Conservation (phyloP, 2,797 vertebrate genomes). For the Atherinosoma microstoma region DNA sequence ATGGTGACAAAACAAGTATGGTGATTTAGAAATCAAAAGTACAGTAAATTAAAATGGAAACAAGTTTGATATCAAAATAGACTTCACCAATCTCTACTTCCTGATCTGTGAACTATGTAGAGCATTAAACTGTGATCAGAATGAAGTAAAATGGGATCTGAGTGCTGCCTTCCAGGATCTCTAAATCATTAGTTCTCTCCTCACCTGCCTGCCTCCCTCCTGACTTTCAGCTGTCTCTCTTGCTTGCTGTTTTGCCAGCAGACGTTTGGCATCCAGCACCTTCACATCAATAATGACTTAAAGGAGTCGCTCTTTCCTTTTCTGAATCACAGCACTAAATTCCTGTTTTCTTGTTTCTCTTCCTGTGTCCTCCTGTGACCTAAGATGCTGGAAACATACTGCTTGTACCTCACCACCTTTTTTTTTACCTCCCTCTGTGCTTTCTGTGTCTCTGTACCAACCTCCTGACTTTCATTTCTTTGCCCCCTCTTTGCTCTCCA, state of each 20-base stretch:
- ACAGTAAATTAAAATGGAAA: neutral
- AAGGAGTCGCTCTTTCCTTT: constrained; percentile 39
- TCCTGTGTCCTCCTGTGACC: constrained; percentile 43
- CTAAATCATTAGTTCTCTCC: constrained; percentile 33
- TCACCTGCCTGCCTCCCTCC: constrained; percentile 39
- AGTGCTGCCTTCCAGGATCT: constrained; percentile 11
- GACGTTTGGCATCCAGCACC: constrained; percentile 55
- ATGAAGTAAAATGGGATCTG: constrained; percentile 3
- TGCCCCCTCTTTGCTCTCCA: constrained; percentile 17
- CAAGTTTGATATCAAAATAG: constrained; percentile 2
- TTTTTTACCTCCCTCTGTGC: neutral
- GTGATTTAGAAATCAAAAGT: neutral
- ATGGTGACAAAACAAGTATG: no score
- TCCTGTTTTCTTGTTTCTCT: constrained; percentile 20
- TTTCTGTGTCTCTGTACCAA: constrained; percentile 21
- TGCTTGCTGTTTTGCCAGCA: constrained; percentile 45
- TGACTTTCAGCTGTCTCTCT: constrained; percentile 61
- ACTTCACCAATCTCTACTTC: neutral
- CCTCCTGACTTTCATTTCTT: constrained; percentile 16
- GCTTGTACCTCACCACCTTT: neutral
- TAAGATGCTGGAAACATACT: constrained; percentile 5
- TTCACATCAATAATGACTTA: constrained; percentile 56
- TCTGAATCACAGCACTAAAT: constrained; percentile 36
- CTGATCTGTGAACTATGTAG: neutral
- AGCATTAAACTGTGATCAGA: constrained; percentile 3